Base-by-base conservation (phyloP, 1,140 invertebrate genomes). In the Sycobia sp. region DNA sequence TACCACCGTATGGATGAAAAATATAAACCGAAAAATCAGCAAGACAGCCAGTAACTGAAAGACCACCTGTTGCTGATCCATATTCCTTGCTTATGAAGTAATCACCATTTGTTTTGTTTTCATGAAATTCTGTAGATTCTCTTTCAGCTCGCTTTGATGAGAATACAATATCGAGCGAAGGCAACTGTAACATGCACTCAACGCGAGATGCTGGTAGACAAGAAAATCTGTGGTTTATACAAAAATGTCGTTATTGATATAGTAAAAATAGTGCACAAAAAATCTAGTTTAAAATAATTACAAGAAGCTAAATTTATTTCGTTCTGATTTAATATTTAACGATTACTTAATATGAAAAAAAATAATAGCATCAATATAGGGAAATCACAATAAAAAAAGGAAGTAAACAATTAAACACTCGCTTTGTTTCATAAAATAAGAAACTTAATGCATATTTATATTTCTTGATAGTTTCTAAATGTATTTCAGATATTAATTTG, bases 21-120 rank as follows among this genome's bases (percentile, higher is more conserved):
- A 99, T 96, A 78, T 96, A 97, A 1, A 99, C 89, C 1, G 95
- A 97, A 78, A 99, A 99, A 78, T 98, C 95, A 0, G 94, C 93
- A 53, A 99, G 82, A 72, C 93, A 96, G 4, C 94, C 95, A 0
- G 95, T 98, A 0, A 98, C 93, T 77, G 94, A 97, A 0, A 96
- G 80, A 4, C 94, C 94, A 36, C 94, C 94, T 61, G 91, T 89
- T 0, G 89, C 89, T 4, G 89, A 86, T 5, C 86, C 85, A 9
- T 84, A 76, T 58, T 82, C 77, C 54, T 78, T 79, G 14, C 70
- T 72, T 9, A 66, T 41, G 1, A 68, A 71, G 1, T 69, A 39
- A 7, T 47, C 62, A 20, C 67, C 68, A 49, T 75, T 76, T 5
- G 84, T 67, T 77, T 85, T 73, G 67, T 83, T 84, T 77, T 87